Conservation (phyloP, 2,797 vertebrate genomes). For the Premnoplex brunnescens region DNA sequence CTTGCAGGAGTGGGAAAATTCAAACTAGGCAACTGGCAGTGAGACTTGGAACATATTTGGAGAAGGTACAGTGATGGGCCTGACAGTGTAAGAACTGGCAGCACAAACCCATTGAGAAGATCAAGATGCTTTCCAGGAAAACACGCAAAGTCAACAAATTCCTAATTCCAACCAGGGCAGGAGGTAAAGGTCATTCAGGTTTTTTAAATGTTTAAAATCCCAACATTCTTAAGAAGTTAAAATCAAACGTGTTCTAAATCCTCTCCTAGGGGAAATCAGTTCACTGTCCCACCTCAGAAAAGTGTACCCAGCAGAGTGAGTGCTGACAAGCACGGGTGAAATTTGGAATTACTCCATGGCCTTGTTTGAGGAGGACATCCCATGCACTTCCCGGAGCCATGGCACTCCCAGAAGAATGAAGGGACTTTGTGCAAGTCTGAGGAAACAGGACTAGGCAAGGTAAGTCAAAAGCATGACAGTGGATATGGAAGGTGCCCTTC, state of each 20-base stretch:
- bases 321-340: not conserved
- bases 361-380: not conserved
- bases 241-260: not conserved
- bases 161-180: not conserved
- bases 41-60: not conserved
- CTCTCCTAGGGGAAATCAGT: not conserved
- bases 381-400: not conserved
- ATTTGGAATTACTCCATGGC: not conserved
- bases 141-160: not conserved
- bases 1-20: not conserved
- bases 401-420: not conserved
- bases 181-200: not conserved
- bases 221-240: not conserved
- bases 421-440: not conserved
- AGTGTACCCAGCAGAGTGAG: accelerated
- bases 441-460: not conserved
- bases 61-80: not conserved
- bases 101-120: not conserved
- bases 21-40: not conserved
- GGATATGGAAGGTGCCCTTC: not conserved
- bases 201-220: not conserved
- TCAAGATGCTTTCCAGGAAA: not conserved
- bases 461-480: not conserved
- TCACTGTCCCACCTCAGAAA: not conserved
- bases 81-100: not conserved